A percentile compares a stretch with the other conserved stretches of the same genome.
phyloP scores from a whole-genome alignment of 2,888 invertebrate species.

The Melanostoma scalare region DNA sequence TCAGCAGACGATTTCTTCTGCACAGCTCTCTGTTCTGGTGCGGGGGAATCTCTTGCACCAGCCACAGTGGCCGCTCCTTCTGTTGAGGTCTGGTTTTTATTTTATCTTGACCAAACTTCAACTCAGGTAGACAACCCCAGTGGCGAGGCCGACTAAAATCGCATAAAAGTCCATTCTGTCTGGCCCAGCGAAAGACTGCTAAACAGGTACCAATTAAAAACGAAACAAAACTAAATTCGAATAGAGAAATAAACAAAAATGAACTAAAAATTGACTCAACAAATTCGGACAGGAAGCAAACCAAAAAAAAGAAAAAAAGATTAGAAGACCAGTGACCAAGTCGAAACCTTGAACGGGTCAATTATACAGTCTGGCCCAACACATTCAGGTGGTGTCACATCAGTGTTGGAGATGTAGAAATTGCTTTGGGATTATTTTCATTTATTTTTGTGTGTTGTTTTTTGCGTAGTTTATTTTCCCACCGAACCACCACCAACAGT shows the following conservation, averaged over 20 bases:
- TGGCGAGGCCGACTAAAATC: constrained; percentile 41
- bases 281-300: constrained; percentile 66
- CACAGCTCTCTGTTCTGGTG: neutral
- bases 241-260: constrained; percentile 50
- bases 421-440: constrained; percentile 37
- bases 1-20: constrained; percentile 22
- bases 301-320: constrained; percentile 10
- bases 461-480: constrained; percentile 45
- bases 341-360: constrained; percentile 70
- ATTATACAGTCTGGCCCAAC: constrained; percentile 70
- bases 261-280: constrained; percentile 40
- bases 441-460: constrained; percentile 12
- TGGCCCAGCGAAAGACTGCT: constrained; percentile 57
- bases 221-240: constrained; percentile 64
- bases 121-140: constrained; percentile 62
- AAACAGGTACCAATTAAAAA: constrained; percentile 73
- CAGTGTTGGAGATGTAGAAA: constrained; percentile 35
- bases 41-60: constrained; percentile 10
- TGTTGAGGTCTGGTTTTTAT: constrained; percentile 23
- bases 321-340: constrained; percentile 16
- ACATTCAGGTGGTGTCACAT: constrained; percentile 61
- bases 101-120: constrained; percentile 20
- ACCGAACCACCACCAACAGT: constrained; percentile 25
- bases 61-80: constrained; percentile 10
- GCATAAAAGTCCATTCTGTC: constrained; percentile 62